Conservation (phyloP, 2,113 vertebrate species). For the Solenodon paradoxus region DNA sequence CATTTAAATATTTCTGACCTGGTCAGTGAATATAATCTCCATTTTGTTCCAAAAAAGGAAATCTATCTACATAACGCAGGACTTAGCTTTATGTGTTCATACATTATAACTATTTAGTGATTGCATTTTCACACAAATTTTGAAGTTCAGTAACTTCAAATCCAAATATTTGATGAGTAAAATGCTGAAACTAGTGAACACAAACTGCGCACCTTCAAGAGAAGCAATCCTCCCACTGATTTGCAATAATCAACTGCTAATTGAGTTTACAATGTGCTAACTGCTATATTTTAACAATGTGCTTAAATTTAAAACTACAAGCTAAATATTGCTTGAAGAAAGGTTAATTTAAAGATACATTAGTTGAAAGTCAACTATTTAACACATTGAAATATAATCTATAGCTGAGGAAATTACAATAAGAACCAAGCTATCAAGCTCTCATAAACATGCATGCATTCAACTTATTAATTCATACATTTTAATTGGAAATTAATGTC, state of each 20-base stretch:
- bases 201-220: background rate
- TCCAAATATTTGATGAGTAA: background rate
- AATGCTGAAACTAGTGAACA: background rate
- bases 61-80: background rate
- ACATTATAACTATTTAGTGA: background rate
- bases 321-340: background rate
- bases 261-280: background rate
- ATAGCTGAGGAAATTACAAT: slow-evolving; percentile 3
- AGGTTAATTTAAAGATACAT: background rate
- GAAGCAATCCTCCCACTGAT: background rate
- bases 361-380: slow-evolving; percentile 24
- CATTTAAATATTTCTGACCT: background rate
- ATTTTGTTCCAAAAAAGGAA: background rate
- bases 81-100: background rate
- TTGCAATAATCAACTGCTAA: background rate
- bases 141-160: background rate
- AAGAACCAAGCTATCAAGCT: background rate
- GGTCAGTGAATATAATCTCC: background rate
- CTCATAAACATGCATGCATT: background rate
- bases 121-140: background rate
- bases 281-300: background rate
- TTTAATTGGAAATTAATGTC: background rate
- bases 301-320: slow-evolving; percentile 32
- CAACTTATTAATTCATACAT: background rate
- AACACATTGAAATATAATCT: slow-evolving; percentile 24